Percentiles rank a stretch among this genome's conserved stretches.
phyloP scores from a whole-genome alignment of 2,888 invertebrate species.

The Campoplex capitator region DNA sequence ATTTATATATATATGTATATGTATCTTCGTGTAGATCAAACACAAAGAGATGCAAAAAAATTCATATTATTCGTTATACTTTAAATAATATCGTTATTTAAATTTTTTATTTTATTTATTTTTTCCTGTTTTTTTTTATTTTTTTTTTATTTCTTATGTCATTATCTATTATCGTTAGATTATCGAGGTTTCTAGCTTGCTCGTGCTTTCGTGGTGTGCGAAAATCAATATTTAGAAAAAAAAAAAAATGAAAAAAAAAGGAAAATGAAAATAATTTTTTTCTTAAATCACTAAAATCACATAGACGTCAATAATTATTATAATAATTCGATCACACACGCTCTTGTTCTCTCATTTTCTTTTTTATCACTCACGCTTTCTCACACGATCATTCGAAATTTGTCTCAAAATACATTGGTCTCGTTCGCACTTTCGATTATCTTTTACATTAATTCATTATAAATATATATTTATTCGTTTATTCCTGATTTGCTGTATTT shows the following conservation, averaged over 20 bases:
- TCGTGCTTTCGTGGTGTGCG: constrained; percentile 63
- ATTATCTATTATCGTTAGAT: constrained; percentile 33
- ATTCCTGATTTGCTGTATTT: neutral
- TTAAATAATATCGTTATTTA: constrained; percentile 41
- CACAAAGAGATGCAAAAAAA: constrained; percentile 59
- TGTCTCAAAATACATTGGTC: constrained; percentile 2
- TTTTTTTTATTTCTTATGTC: too few species aligned
- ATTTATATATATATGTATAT: constrained; percentile 67
- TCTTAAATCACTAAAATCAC: constrained; percentile 83
- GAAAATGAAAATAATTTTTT: constrained; percentile 35
- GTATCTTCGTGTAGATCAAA: constrained; percentile 60
- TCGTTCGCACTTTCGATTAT: constrained; percentile 29
- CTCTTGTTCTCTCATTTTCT: constrained; percentile 8
- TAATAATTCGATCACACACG: constrained; percentile 24
- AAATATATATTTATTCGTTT: constrained; percentile 12
- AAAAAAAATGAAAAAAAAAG: too few species aligned
- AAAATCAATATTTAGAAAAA: neutral
- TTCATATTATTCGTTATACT: neutral
- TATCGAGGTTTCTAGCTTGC: constrained; percentile 53
- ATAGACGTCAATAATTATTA: constrained; percentile 78
- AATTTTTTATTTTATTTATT: too few species aligned
- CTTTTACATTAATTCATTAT: constrained; percentile 1
- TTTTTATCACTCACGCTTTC: constrained; percentile 35
- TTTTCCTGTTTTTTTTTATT: too few species aligned
- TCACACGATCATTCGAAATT: neutral